A percentile compares a stretch with the other conserved stretches of the same genome.
These are phyloP conservation scores for Phalacrocorax brasilianus DNA, from an alignment of 2,113 vertebrate species.

Conservation along the genomic window DNA sequence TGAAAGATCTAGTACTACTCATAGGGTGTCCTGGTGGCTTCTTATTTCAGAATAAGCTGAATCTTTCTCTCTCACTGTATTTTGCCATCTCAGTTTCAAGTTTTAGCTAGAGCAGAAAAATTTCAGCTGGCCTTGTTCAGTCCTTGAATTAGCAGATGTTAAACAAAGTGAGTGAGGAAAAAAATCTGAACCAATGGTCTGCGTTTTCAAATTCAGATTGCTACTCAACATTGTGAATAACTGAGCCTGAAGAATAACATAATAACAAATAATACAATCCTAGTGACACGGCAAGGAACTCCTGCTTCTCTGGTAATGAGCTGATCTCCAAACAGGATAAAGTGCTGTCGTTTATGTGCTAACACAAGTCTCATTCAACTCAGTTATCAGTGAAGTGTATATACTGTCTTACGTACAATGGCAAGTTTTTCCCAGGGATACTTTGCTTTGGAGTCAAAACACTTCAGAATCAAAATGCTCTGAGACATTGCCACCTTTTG, in stretches of 20 bases:
- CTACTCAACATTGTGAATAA: not conserved
- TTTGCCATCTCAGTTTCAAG: not conserved
- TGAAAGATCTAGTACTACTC: not conserved
- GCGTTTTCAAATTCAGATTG: not conserved
- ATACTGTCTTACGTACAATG: not conserved
- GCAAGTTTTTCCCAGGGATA: not conserved
- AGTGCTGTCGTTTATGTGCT: not conserved
- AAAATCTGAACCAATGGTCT: not conserved
- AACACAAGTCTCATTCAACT: not conserved
- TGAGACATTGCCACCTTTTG: not conserved
- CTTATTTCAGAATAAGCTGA: not conserved
- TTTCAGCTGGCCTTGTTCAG: not conserved
- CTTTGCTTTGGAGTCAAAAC: not conserved
- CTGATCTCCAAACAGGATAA: not conserved
- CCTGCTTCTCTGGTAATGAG: not conserved
- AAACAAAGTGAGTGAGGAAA: not conserved
- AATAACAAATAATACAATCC: not conserved
- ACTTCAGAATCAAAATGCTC: not conserved
- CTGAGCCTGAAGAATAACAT: not conserved
- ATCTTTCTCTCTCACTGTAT: not conserved
- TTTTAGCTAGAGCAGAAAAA: not conserved
- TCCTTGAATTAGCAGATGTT: not conserved
- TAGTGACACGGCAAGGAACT: not conserved
- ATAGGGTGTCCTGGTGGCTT: rapidly evolving
- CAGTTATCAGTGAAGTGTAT: not conserved